phyloP scores from a whole-genome alignment of 35 echinoderm and acorn worm genomes.

The Acanthaster planci region DNA sequence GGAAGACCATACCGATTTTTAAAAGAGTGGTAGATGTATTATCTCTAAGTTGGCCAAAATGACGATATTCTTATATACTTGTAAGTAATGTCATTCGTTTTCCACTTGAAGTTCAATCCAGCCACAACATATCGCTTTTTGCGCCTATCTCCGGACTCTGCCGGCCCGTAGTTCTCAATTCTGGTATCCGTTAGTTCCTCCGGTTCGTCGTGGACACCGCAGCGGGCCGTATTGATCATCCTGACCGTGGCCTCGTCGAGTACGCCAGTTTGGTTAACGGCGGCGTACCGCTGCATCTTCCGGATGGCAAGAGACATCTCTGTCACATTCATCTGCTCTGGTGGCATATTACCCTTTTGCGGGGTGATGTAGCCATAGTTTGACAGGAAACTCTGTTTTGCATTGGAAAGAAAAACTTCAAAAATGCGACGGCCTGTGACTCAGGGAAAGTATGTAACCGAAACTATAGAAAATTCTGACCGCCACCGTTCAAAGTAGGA shows the following conservation, averaged over 20 bases:
- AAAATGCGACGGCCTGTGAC: no score
- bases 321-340: slow-evolving; percentile 17
- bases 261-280: slow-evolving; percentile 34
- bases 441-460: no score
- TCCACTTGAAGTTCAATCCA: slow-evolving; percentile 49
- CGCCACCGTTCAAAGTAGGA: no score
- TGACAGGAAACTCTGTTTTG: neutral
- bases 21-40: no score
- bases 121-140: slow-evolving; percentile 35
- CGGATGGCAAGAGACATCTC: neutral
- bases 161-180: neutral
- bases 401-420: neutral
- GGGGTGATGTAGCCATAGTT: neutral
- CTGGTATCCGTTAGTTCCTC: neutral
- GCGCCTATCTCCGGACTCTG: neutral
- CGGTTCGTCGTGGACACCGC: slow-evolving; percentile 17
- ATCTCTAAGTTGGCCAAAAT: no score
- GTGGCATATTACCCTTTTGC: neutral
- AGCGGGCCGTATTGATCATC: slow-evolving; percentile 21
- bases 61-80: no score
- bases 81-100: slow-evolving; percentile 13
- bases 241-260: slow-evolving; percentile 28
- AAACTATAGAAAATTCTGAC: no score
- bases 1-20: no score
- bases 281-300: slow-evolving; percentile 43